phyloP scores from a whole-genome alignment of 2,888 invertebrate genomes.

The Morpho achilles region DNA sequence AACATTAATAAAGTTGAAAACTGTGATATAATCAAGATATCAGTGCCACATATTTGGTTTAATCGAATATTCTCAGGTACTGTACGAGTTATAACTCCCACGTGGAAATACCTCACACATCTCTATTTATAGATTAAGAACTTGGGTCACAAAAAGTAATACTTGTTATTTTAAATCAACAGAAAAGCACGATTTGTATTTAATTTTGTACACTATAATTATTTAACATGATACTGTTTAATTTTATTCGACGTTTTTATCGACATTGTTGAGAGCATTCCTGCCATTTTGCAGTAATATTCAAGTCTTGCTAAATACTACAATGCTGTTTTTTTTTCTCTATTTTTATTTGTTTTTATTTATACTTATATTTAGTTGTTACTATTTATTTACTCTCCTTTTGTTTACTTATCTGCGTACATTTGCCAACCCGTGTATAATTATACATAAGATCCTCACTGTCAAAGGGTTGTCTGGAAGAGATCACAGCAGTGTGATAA shows the following conservation, averaged over 20 bases:
- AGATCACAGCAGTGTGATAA: too few species aligned
- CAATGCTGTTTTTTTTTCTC: too few species aligned
- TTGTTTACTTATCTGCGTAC: too few species aligned
- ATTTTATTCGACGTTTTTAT: constrained; percentile 9
- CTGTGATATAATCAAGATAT: constrained; percentile 64
- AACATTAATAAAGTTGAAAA: constrained; percentile 42
- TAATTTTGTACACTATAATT: constrained; percentile 6
- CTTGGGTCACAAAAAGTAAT: constrained; percentile 63
- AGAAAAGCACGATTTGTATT: constrained; percentile 25
- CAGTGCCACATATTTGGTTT: constrained; percentile 54
- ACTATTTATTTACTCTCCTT: too few species aligned
- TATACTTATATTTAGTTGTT: too few species aligned
- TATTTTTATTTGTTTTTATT: too few species aligned
- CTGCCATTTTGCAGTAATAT: constrained; percentile 28
- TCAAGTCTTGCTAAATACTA: constrained; percentile 10
- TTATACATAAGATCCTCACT: too few species aligned
- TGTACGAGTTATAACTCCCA: constrained; percentile 66
- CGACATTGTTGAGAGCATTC: constrained; percentile 12
- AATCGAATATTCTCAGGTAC: constrained; percentile 61
- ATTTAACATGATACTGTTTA: constrained; percentile 9
- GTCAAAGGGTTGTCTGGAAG: too few species aligned
- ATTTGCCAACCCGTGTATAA: too few species aligned
- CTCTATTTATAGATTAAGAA: constrained; percentile 73
- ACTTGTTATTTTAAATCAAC: constrained; percentile 45
- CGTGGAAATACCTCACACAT: constrained; percentile 75